Conservation (phyloP, 2,113 vertebrate species). For the Microcebus jonahi region DNA sequence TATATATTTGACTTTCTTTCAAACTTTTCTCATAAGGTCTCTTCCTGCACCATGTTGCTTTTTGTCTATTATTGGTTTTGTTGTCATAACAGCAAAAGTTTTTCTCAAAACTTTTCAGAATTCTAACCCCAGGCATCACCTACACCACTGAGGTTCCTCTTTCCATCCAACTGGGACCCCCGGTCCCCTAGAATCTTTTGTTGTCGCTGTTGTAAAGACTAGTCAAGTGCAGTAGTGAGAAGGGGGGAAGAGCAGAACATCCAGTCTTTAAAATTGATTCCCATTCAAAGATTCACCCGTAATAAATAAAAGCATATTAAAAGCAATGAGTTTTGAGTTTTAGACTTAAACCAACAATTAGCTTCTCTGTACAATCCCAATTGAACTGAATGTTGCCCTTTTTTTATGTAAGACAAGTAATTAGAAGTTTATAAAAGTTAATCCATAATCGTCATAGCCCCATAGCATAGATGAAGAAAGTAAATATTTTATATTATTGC, state of each 20-base stretch:
- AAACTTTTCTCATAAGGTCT: background rate
- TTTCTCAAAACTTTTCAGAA: constrained; percentile 41
- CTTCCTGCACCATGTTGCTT: background rate
- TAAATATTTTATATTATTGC: background rate
- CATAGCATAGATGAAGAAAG: background rate
- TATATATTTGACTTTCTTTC: background rate
- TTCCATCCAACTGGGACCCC: background rate
- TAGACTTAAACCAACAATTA: background rate
- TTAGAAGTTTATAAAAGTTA: background rate
- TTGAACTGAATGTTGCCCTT: background rate
- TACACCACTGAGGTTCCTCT: background rate
- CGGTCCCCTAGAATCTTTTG: background rate
- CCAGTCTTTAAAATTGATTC: background rate
- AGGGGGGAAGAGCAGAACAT: background rate
- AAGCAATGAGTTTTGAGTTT: constrained; percentile 20
- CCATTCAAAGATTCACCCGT: background rate
- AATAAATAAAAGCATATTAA: background rate
- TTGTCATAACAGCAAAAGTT: background rate
- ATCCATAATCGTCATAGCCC: background rate
- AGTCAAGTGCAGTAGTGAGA: background rate
- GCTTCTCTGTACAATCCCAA: background rate
- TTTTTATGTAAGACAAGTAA: background rate
- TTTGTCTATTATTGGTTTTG: background rate
- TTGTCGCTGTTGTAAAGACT: background rate
- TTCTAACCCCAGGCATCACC: background rate